Conservation (phyloP, 2,797 vertebrate species). For the Apogon talboti region DNA sequence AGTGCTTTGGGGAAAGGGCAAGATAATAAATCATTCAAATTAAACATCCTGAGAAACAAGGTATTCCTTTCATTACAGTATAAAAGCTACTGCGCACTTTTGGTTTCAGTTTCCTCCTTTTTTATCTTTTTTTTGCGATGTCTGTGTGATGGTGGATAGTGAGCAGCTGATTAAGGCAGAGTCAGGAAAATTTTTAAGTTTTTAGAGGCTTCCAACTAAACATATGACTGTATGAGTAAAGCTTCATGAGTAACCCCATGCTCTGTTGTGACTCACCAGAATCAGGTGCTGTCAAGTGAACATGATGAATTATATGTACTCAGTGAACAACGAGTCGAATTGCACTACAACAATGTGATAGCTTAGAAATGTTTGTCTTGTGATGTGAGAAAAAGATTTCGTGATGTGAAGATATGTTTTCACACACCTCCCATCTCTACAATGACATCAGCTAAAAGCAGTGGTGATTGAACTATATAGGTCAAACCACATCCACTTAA, state of each 20-base stretch:
- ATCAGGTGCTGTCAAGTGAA: too few species aligned
- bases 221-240: background rate
- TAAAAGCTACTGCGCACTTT: background rate
- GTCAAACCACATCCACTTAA: background rate
- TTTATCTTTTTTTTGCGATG: background rate
- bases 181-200: background rate
- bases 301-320: background rate
- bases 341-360: background rate
- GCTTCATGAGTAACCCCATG: too few species aligned
- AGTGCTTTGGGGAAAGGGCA: background rate
- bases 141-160: fast-evolving
- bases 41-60: background rate
- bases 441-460: background rate
- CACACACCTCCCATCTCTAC: background rate
- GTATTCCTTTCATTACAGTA: slow-evolving; percentile 10
- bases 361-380: too few species aligned
- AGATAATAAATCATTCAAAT: background rate
- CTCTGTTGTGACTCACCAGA: slow-evolving; percentile 11
- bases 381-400: background rate
- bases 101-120: slow-evolving; percentile 47
- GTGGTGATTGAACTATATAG: background rate
- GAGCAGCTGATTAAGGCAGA: background rate
- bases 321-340: too few species aligned
- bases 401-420: background rate
- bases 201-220: background rate